Evolutionary conservation across 2,113 vertebrate species (phyloP).

Genomic region (Aptenodytes patagonicus): DNA sequence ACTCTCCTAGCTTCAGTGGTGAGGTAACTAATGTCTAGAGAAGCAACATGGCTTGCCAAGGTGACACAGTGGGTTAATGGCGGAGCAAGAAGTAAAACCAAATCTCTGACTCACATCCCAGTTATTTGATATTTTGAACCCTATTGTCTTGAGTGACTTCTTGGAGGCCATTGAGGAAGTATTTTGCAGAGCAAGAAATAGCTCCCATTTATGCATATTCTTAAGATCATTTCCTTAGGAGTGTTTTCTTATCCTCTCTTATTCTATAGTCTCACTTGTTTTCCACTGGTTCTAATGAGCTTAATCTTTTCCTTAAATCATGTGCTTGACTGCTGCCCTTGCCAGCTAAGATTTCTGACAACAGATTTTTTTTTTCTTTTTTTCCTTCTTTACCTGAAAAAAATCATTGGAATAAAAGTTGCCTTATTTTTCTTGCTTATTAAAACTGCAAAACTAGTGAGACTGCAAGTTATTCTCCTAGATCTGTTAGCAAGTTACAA

Average conservation of each 20-base stretch:
- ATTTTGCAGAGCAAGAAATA: constrained; percentile 46
- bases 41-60: not conserved
- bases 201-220: not conserved
- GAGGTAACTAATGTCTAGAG: not conserved
- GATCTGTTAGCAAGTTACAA: not conserved
- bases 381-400: not conserved
- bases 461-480: not conserved
- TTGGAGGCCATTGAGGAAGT: constrained; percentile 40
- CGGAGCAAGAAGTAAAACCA: not conserved
- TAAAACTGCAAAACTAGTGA: not conserved
- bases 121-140: constrained; percentile 21
- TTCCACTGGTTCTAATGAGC: not conserved
- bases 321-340: not conserved
- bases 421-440: not conserved
- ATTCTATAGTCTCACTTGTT: not conserved
- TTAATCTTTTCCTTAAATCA: not conserved
- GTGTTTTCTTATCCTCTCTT: constrained; percentile 10
- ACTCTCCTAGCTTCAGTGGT: not conserved
- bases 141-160: constrained; percentile 5
- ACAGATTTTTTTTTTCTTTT: not conserved
- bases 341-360: not conserved
- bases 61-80: not conserved
- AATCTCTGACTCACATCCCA: not conserved
- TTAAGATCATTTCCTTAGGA: constrained; percentile 20
- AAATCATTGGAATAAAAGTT: not conserved